Base-by-base conservation (phyloP, 2,797 vertebrate species). In the Halcyon chelicuti region DNA sequence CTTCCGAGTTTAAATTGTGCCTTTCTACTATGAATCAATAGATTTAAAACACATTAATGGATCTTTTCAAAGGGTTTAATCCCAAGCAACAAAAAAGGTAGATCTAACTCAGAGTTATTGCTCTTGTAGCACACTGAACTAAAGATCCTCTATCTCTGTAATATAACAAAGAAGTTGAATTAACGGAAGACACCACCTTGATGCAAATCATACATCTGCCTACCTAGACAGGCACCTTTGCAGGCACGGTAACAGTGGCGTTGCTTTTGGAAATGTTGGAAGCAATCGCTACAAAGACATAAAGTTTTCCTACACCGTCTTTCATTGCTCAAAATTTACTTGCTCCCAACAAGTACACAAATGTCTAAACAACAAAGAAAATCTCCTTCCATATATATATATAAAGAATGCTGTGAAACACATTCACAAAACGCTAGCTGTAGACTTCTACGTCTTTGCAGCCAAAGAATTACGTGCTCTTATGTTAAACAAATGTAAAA, bases 11-110 rank as follows among this genome's bases (percentile, higher is more conserved):
- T 96, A 96, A 98, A 98, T 95, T 96, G 94, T 93, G 89, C 94
- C 86, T 98, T 97, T 97, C 95, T 94, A 77, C 95, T 82, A 91
- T 63, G 93, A 98, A 97, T 98, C 97, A 96, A 97, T 96, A 97
- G 94, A 97, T 98, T 95, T 97, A 85, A 93, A 96, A 81, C 92
- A 92, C 79, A 62, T 93, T 95, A 83, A 94, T 90, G 93, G 94
- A 97, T 97, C 92, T 72, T 93, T 87, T 95, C 88, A 81, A 96
- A 93, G 97, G 88, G 86, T 95, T 92, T 96, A 96, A 97, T 94
- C 92, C 86, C 71, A 21, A 88, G 42, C 14, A 47, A 86, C 61
- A 81, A n/a, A 86, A 92, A 93, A 73, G 57, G 65, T 40, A 89
- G 95, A 73, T 79, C 82, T 91, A 88, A 96, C 74, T 96, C 93